Evolutionary conservation across 2,888 invertebrate species (phyloP), one percentile per base, ranked within the genome.

Genomic region (Sarcophaga subvicina): DNA sequence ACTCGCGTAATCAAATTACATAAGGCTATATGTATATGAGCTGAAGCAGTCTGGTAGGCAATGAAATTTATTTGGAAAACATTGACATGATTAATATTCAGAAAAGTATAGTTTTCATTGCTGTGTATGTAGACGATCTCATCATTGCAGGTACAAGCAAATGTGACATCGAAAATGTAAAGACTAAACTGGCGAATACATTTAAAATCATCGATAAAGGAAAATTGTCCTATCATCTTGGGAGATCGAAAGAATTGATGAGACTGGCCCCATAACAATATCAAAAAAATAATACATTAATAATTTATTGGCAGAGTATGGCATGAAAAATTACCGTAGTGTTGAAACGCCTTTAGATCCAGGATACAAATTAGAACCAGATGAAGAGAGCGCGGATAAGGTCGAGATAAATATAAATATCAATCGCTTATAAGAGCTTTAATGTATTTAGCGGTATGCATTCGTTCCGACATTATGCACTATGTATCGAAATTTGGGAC

Each of bases 141-240:
- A 79, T 82, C 14, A 54, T 86, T 47, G 76, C 64, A 10, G 82
- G 85, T 47, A 37, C 69, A 45, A 59, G 67, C 0, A 75, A 75
- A 54, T 62, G 82, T 20, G 66, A 75, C n/a, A 14, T 77, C 17
- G 10, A 60, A 47, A 17, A 47, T 14, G 72, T 80, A 1, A 85
- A 85, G 75, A 20, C 54, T 20, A 17, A 47, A 27, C 73, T 78
- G 71, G 64, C 63, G 47, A 72, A 60, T 17, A 60, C 66, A n/a
- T 83, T 83, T 25, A 78, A 83, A 11, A 70, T 79, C 22, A 80
- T 81, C 12, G 80, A 86, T 25, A 60, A 62, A n/a, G 85, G 84
- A 1, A 59, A 63, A 47, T 25, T 89, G 8, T 80, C 71, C 4
- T 73, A 80, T 27, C 86, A 88, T 64, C 71, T 89, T 81, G 88